A percentile compares a stretch with the other conserved stretches of the same genome.
These are phyloP conservation scores for Macaria notata DNA, from an alignment of 2,888 invertebrate species.

Conservation along the genomic window DNA sequence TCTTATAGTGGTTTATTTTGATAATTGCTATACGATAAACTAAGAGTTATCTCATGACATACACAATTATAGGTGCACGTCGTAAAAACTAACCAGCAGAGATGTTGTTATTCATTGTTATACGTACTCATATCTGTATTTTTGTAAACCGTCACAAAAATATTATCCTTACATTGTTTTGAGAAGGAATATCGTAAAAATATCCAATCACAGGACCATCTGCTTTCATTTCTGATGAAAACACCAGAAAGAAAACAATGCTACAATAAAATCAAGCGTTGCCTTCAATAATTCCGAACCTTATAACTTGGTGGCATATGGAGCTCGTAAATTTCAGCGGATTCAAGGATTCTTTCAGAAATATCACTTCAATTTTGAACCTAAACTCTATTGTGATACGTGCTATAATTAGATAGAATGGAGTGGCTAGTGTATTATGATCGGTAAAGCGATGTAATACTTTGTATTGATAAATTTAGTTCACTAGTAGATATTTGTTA, in stretches of 20 bases:
- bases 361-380: slow-evolving; percentile 6
- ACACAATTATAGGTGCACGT: neutral
- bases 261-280: slow-evolving; percentile 39
- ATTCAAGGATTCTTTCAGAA: slow-evolving; percentile 3
- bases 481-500: too few species aligned
- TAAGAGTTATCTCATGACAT: neutral
- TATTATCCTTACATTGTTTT: too few species aligned
- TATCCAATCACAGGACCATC: slow-evolving; percentile 3
- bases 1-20: too few species aligned
- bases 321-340: slow-evolving; percentile 30
- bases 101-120: neutral
- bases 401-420: neutral
- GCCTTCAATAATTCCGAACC: slow-evolving; percentile 44
- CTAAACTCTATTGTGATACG: slow-evolving; percentile 4
- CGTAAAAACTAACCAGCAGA: neutral
- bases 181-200: slow-evolving; percentile 2
- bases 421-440: neutral
- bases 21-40: too few species aligned
- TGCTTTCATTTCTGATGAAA: slow-evolving; percentile 12
- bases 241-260: slow-evolving; percentile 38
- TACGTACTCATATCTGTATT: neutral
- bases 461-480: too few species aligned
- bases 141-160: too few species aligned
- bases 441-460: too few species aligned
- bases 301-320: slow-evolving; percentile 24